Percentiles rank a stretch among this genome's conserved stretches.
phyloP scores from a whole-genome alignment of 2,797 vertebrate species.

The Scomberomorus guttatus region DNA sequence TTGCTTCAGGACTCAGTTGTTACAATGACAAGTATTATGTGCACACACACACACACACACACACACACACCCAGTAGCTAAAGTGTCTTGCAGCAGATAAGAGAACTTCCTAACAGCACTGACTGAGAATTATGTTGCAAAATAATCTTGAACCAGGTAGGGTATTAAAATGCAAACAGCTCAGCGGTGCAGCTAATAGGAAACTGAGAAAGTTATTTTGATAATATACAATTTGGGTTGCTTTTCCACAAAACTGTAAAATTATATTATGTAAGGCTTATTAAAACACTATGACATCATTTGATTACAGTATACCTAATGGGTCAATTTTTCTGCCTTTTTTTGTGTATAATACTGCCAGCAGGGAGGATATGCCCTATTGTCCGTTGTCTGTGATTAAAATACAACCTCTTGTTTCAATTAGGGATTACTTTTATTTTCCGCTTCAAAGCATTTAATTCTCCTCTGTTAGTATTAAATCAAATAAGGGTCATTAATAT shows the following conservation, averaged over 20 bases:
- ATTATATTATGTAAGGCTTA: too few species aligned
- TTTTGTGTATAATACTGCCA: too few species aligned
- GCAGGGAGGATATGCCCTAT: too few species aligned
- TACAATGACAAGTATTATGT: slow-evolving; percentile 1
- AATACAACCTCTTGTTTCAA: slow-evolving; percentile 19
- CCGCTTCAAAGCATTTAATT: background rate
- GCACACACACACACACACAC: background rate
- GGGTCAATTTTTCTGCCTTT: too few species aligned
- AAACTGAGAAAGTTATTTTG: background rate
- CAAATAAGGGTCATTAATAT: too few species aligned
- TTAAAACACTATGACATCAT: too few species aligned
- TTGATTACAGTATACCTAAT: too few species aligned
- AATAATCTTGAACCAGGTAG: background rate
- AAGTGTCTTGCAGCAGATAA: slow-evolving; percentile 5
- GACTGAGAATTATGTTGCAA: slow-evolving; percentile 4
- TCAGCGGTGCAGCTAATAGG: background rate
- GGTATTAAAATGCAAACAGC: background rate
- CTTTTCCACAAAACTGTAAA: background rate
- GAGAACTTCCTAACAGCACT: background rate
- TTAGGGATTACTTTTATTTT: slow-evolving; percentile 1
- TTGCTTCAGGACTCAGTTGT: slow-evolving; percentile 22
- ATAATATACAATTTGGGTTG: background rate
- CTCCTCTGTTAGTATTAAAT: background rate
- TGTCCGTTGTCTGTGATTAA: slow-evolving; percentile 9
- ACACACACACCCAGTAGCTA: background rate